Conservation (phyloP, 2,113 vertebrate genomes). For the Vanacampus margaritifer region DNA sequence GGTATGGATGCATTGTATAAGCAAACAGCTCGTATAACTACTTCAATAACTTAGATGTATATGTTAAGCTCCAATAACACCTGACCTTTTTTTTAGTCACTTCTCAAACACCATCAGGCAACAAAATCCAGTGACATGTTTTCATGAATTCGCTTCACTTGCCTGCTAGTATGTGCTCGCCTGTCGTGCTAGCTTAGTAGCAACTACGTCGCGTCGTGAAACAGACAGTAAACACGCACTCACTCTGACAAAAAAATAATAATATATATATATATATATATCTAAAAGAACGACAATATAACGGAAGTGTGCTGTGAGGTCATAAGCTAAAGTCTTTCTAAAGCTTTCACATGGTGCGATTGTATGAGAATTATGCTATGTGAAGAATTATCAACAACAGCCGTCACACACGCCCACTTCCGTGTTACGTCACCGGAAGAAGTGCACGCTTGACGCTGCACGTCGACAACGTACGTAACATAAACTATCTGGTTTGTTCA, state of each 20-base stretch:
- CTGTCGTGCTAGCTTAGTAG: constrained; percentile 1
- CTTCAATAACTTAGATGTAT: too few relatives aligned
- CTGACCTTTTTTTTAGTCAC: constrained; percentile 35
- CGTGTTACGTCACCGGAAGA: constrained; percentile 42
- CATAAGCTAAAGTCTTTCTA: background rate
- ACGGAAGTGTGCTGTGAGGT: too few relatives aligned
- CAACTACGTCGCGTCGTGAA: too few relatives aligned
- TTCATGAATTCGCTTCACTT: constrained; percentile 21
- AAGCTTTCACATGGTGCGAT: too few relatives aligned
- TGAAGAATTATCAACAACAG: constrained; percentile 47
- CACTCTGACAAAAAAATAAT: background rate
- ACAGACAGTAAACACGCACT: background rate
- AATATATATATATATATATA: too few relatives aligned
- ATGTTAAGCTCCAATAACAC: background rate
- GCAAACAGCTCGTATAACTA: too few relatives aligned
- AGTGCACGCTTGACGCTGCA: background rate
- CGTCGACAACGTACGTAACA: background rate
- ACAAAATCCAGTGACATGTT: constrained; percentile 11
- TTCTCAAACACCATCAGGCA: background rate
- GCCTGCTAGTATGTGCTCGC: constrained; percentile 20
- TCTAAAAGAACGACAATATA: background rate
- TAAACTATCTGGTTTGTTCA: background rate
- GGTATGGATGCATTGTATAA: too few relatives aligned
- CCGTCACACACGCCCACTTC: constrained; percentile 35
- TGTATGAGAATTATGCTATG: background rate